Evolutionary conservation across 2,888 invertebrate species (phyloP).

Genomic region (Eupithecia abbreviata): DNA sequence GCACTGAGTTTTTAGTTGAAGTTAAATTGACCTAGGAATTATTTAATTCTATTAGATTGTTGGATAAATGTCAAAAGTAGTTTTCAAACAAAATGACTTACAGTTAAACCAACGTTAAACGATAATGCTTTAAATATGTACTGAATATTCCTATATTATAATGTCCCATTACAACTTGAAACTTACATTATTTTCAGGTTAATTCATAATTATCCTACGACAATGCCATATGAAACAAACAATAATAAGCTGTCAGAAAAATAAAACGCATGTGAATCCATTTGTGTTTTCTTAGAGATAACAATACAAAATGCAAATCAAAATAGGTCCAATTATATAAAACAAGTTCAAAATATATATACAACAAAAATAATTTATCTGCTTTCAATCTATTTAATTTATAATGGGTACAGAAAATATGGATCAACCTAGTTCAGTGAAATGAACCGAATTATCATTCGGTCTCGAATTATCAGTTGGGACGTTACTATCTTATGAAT

Average conservation of each 20-base stretch:
- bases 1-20: not conserved
- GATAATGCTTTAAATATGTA: not conserved
- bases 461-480: too few relatives aligned
- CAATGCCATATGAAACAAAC: not conserved
- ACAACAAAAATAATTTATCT: slow-evolving; percentile 6
- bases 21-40: not conserved
- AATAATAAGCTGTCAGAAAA: not conserved
- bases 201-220: not conserved
- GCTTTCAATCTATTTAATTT: not conserved
- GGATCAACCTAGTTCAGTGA: not conserved
- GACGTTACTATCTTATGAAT: slow-evolving; percentile 21
- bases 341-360: slow-evolving; percentile 6
- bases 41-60: not conserved
- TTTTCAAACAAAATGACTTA: not conserved
- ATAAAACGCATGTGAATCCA: not conserved
- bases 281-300: not conserved
- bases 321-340: not conserved
- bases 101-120: not conserved
- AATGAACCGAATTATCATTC: not conserved
- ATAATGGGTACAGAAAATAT: not conserved
- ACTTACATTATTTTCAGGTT: not conserved
- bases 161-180: not conserved
- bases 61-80: not conserved
- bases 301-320: not conserved
- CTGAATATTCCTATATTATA: not conserved